phyloP scores from a whole-genome alignment of 2,797 vertebrate species.

The Girardinus metallicus region DNA sequence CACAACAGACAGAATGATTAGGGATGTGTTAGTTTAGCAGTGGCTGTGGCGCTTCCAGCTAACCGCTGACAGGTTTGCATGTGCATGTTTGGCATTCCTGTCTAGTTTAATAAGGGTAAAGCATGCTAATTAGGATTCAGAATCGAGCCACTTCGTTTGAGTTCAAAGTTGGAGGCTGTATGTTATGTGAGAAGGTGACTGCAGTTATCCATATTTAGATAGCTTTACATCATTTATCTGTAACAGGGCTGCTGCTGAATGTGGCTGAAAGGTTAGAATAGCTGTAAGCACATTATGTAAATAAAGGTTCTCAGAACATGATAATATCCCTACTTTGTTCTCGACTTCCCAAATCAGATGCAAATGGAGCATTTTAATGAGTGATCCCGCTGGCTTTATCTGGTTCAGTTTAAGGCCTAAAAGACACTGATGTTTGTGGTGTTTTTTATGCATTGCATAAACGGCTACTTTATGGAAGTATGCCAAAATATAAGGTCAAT shows the following conservation, averaged over 20 bases:
- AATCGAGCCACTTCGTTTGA: not conserved
- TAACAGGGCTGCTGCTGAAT: not conserved
- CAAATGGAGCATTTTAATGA: not conserved
- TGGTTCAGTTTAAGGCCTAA: not conserved
- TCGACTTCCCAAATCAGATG: not conserved
- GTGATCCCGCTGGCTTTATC: not conserved
- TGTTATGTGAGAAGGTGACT: not conserved
- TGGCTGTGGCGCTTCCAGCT: not conserved
- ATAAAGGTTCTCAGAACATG: slow-evolving; percentile 1
- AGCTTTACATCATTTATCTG: not conserved
- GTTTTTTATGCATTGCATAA: not conserved
- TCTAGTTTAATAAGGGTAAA: slow-evolving; percentile 4
- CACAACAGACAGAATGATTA: slow-evolving; percentile 5
- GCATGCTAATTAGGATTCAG: not conserved
- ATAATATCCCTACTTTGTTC: not conserved
- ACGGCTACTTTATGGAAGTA: not conserved
- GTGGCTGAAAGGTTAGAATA: not conserved
- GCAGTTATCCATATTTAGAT: not conserved
- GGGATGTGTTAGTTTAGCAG: slow-evolving; percentile 1
- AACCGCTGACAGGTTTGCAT: slow-evolving; percentile 1
- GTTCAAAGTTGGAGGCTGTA: not conserved
- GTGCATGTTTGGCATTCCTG: slow-evolving; percentile 7
- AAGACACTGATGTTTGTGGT: not conserved
- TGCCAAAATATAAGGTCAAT: not conserved
- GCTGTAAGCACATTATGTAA: not conserved